phyloP scores from a whole-genome alignment of 2,113 vertebrate species.

The Oceanodroma tethys region DNA sequence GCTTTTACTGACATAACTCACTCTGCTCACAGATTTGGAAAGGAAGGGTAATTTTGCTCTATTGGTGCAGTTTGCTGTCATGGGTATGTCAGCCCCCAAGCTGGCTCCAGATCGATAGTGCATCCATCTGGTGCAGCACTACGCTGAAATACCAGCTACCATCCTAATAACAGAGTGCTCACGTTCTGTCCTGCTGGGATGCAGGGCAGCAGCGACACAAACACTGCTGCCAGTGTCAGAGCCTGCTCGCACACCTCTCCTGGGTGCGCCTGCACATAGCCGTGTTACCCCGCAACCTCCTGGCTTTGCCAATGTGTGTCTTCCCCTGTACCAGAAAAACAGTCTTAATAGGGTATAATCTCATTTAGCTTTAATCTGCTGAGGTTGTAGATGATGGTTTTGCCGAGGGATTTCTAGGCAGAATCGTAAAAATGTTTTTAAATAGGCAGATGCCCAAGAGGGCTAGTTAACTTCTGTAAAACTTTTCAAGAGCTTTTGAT shows the following conservation, averaged over 20 bases:
- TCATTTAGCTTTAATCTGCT: neutral
- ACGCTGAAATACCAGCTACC: neutral
- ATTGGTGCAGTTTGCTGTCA: neutral
- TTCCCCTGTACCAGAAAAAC: neutral
- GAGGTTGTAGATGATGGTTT: neutral
- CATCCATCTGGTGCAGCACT: neutral
- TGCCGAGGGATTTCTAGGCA: neutral
- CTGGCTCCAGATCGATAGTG: neutral
- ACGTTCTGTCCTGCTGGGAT: neutral
- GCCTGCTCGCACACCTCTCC: neutral
- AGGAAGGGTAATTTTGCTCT: neutral
- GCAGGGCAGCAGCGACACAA: neutral
- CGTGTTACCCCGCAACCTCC: neutral
- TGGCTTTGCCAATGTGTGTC: neutral
- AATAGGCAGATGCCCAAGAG: neutral
- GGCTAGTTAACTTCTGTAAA: neutral
- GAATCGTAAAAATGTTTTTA: neutral
- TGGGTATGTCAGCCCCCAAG: neutral
- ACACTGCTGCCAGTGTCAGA: neutral
- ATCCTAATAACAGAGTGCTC: neutral
- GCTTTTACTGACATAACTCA: neutral
- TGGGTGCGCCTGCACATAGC: neutral
- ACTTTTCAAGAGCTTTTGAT: neutral
- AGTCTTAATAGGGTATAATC: neutral
- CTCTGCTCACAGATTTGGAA: neutral